phyloP scores from a whole-genome alignment of 2,113 vertebrate species.

The Sinocyclocheilus rhinocerous region DNA sequence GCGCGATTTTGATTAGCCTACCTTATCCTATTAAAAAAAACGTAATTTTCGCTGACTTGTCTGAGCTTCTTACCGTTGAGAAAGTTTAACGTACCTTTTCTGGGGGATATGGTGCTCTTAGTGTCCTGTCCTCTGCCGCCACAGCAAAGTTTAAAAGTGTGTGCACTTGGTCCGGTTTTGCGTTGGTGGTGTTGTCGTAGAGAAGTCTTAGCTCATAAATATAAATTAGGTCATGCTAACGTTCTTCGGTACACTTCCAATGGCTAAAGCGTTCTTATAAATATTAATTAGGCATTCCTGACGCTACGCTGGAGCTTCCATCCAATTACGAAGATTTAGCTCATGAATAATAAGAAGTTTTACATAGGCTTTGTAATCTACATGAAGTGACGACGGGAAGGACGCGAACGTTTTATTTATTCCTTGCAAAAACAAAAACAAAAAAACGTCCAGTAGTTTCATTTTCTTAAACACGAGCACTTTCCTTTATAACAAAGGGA shows the following conservation, averaged over 20 bases:
- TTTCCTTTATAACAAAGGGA: not conserved
- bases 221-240: not conserved
- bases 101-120: not conserved
- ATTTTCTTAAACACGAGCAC: not conserved
- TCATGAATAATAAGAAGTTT: not conserved
- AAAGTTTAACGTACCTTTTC: conserved; percentile 30
- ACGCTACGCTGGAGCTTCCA: no score
- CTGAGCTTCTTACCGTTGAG: not conserved
- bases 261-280: not conserved
- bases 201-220: conserved; percentile 4
- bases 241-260: not conserved
- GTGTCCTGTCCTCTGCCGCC: not conserved
- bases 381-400: not conserved
- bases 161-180: not conserved
- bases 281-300: not conserved
- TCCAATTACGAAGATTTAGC: not conserved
- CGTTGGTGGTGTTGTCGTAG: not conserved
- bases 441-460: not conserved
- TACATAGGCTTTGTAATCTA: not conserved
- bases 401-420: not conserved
- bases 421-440: not conserved
- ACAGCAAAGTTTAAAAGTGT: not conserved
- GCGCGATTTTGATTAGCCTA: not conserved
- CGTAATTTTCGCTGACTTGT: not conserved
- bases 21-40: not conserved